Evolutionary conservation across 2,113 vertebrate genomes (phyloP).

Genomic region (Gallinago jamesoni): DNA sequence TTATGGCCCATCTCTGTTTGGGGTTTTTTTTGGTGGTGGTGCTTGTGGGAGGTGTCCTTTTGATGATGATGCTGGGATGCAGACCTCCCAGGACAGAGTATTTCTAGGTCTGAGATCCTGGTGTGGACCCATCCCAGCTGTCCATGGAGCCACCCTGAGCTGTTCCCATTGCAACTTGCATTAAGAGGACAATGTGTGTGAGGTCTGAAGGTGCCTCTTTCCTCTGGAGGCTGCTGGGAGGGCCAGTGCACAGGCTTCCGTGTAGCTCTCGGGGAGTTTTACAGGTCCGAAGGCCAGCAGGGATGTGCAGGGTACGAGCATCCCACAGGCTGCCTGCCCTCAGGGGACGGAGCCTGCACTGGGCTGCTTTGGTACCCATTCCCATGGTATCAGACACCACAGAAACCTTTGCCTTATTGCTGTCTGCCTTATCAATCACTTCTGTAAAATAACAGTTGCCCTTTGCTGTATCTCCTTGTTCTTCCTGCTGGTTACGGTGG

Average conservation of each 20-base stretch:
- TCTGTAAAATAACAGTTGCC: background rate
- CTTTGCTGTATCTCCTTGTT: no score
- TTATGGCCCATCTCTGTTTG: background rate
- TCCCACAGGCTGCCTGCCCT: rapidly evolving
- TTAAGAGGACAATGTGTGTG: rapidly evolving
- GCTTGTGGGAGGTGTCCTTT: background rate
- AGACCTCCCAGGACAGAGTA: background rate
- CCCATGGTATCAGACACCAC: rapidly evolving
- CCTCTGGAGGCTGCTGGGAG: background rate
- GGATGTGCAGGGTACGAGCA: no score
- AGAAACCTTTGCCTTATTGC: background rate
- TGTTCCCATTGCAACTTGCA: rapidly evolving
- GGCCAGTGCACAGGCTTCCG: background rate
- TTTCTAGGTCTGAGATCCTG: background rate
- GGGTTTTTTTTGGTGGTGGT: no score
- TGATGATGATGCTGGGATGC: background rate
- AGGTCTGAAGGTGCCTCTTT: background rate
- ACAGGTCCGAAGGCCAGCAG: background rate
- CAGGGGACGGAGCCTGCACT: rapidly evolving
- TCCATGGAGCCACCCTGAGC: background rate
- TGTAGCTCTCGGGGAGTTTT: background rate
- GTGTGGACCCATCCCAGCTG: rapidly evolving
- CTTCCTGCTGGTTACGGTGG: background rate
- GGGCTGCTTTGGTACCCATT: background rate
- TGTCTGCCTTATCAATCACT: background rate